Evolutionary conservation across 2,113 vertebrate species (phyloP).

Genomic region (Crotalus horridus): DNA sequence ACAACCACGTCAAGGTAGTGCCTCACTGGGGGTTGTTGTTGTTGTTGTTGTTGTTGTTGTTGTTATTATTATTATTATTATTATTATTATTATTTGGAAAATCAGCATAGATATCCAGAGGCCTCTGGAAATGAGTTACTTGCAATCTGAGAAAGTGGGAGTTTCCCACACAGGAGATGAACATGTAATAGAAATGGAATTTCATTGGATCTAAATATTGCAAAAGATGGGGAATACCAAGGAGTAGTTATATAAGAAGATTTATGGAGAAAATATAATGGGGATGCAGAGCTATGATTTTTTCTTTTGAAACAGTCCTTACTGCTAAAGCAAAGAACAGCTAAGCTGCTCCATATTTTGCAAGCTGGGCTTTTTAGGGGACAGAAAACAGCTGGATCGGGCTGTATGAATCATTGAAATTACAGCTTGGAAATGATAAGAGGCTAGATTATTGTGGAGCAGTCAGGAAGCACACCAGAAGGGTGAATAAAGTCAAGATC

Average conservation of each 20-base stretch:
- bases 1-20: too few relatives aligned
- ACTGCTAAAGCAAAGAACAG: neutral
- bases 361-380: neutral
- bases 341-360: neutral
- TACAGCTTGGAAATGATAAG: neutral
- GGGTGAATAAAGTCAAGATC: neutral
- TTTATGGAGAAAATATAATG: neutral
- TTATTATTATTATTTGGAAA: neutral
- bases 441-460: neutral
- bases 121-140: neutral
- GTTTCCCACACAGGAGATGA: neutral
- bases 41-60: too few relatives aligned
- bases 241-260: neutral
- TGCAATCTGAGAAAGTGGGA: neutral
- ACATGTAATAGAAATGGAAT: neutral
- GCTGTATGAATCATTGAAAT: neutral
- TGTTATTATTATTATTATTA: too few relatives aligned
- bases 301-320: neutral
- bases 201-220: neutral
- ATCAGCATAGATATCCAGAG: neutral
- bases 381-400: neutral
- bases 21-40: too few relatives aligned
- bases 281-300: neutral
- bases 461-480: accelerated
- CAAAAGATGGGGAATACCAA: neutral